Conservation (phyloP, 2,888 invertebrate species). For the Drosophila niveifrons region DNA sequence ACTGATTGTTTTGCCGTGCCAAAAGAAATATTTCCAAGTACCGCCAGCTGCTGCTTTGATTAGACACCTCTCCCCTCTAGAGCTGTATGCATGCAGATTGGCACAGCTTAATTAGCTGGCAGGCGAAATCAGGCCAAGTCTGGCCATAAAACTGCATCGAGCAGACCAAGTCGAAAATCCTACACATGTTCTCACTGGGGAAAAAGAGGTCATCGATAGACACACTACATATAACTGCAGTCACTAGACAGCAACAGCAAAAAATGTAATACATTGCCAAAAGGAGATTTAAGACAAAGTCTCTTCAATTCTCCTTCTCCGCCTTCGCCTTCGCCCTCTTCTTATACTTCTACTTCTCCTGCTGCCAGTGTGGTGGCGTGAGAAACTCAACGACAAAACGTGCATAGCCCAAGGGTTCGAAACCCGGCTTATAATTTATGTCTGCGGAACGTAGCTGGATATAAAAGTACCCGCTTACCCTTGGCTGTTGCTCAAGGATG, state of each 20-base stretch:
- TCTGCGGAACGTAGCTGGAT: constrained; percentile 37
- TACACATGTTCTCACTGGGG: constrained; percentile 43
- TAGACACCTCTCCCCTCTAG: constrained; percentile 33
- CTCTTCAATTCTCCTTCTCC: constrained; percentile 4
- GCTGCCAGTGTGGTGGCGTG: constrained; percentile 52
- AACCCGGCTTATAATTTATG: constrained; percentile 72
- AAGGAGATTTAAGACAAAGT: constrained; percentile 48
- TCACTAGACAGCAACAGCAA: constrained; percentile 15
- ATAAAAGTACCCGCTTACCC: constrained; percentile 16
- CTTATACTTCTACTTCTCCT: neutral
- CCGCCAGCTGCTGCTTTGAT: constrained; percentile 56
- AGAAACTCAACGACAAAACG: constrained; percentile 74
- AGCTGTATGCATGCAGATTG: constrained; percentile 58
- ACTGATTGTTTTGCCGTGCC: constrained; percentile 56
- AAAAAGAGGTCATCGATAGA: constrained; percentile 74
- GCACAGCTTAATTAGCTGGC: constrained; percentile 74
- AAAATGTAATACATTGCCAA: constrained; percentile 53
- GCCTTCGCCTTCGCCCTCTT: neutral
- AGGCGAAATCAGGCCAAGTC: constrained; percentile 52
- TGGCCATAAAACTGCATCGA: constrained; percentile 35
- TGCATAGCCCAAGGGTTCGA: constrained; percentile 74
- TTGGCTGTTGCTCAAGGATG: constrained; percentile 67
- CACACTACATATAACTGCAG: constrained; percentile 35
- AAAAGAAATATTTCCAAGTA: constrained; percentile 44
- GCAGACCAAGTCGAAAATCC: constrained; percentile 33